Evolutionary conservation across 2,113 vertebrate species (phyloP).

Genomic region (Symphodus melops): DNA sequence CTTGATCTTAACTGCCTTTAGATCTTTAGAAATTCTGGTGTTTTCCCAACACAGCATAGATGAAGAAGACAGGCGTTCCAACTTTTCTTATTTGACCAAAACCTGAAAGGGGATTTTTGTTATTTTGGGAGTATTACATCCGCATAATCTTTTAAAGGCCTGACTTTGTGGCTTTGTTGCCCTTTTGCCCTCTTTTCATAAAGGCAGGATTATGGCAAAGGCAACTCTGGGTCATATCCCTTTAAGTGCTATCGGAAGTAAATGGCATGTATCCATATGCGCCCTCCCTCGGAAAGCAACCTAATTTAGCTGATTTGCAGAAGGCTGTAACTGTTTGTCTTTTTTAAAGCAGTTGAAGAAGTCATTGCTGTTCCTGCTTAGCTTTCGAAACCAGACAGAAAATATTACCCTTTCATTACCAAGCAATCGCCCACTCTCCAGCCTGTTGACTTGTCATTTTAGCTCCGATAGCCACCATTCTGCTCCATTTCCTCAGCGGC

Average conservation of each 20-base stretch:
- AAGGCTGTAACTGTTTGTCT: not conserved
- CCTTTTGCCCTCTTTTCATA: not conserved
- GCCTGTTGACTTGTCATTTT: slow-evolving; percentile 75
- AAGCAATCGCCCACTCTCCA: slow-evolving; percentile 59
- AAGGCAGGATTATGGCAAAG: not conserved
- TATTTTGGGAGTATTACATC: not conserved
- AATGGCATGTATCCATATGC: not conserved
- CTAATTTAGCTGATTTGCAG: slow-evolving; percentile 6
- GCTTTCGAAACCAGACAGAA: slow-evolving; percentile 32
- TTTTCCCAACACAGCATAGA: too few species aligned
- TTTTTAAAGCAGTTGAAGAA: slow-evolving; percentile 4
- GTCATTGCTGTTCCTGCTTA: slow-evolving; percentile 15
- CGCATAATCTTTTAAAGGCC: slow-evolving; percentile 5
- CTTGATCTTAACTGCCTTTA: too few species aligned
- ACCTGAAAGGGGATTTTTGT: not conserved
- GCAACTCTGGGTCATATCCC: not conserved
- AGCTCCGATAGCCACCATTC: slow-evolving; percentile 69
- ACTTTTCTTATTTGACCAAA: not conserved
- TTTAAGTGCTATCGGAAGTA: not conserved
- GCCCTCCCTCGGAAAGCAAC: not conserved
- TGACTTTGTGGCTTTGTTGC: not conserved
- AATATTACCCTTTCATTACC: slow-evolving; percentile 59
- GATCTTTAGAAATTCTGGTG: too few species aligned
- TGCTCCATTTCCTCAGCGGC: slow-evolving; percentile 71
- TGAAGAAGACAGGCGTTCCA: too few species aligned